Base-by-base conservation (phyloP, 2,888 invertebrate genomes). In the Limenitis arthemis region DNA sequence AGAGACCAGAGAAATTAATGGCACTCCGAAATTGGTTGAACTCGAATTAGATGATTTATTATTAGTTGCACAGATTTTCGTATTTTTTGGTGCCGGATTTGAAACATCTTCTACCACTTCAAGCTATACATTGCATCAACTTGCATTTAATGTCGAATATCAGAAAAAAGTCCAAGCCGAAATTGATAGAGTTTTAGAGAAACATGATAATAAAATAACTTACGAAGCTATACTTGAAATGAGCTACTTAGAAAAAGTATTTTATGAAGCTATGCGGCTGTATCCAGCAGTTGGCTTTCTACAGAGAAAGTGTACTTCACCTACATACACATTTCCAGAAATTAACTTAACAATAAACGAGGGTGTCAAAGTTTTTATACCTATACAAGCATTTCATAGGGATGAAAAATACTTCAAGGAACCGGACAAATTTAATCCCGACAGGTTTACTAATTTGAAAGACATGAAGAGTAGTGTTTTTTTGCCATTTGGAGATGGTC, bases 31-130 rank as follows among this genome's bases (percentile, higher is more conserved):
- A 65, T 65, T 67, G 7, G 66, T 80, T 0, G 72, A 76, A 49
- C 51, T 79, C 44, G 78, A 81, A 66, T 55, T 83, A 50, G 74
- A 68, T 51, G 78, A 81, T 44, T 51, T 70, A 42, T 55, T 83
- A 46, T 68, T 85, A 67, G 73, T 73, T 8, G 81, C 85, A 4
- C 85, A 84, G 70, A 76, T 77, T 0, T 84, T 86, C 61, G 75
- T 82, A 5, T 85, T 85, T 59, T 85, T 86, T 42, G 85, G 77
- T 12, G 88, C 87, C 50, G 88, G 88, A 6, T 88, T 85, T 59
- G 88, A 88, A 64, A 87, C 88, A 4, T 87, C 88, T 0, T 87
- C 87, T 0, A 80, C 83, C 1, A 77, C 85, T 5, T 78, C 87
- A 1, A 84, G 86, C 69, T 86, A 77, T 44, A 74, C 81, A 4